phyloP scores from a whole-genome alignment of 2,888 invertebrate genomes.

The Leptura quadrifasciata region DNA sequence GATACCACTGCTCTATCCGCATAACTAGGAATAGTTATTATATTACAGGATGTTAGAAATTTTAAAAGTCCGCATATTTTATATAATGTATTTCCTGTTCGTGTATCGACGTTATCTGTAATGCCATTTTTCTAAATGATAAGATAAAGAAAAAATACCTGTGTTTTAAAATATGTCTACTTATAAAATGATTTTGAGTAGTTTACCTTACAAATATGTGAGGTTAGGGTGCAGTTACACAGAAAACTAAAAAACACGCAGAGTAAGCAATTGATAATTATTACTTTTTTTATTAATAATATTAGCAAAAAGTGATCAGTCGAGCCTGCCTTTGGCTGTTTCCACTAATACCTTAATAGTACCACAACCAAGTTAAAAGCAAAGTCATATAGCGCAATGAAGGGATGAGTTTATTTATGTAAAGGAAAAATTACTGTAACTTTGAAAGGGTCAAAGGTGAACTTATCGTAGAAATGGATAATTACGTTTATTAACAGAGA shows the following conservation, averaged over 20 bases:
- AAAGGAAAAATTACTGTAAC: background rate
- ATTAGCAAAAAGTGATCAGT: conserved; percentile 53
- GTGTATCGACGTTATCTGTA: no score
- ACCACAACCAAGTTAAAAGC: conserved; percentile 49
- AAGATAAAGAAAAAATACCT: background rate
- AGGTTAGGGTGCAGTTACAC: conserved; percentile 29
- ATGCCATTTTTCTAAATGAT: no score
- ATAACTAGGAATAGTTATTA: no score
- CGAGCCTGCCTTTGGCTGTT: conserved; percentile 73
- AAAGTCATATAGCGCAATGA: background rate
- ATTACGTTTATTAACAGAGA: no score
- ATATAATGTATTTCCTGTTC: no score
- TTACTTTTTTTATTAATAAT: conserved; percentile 15
- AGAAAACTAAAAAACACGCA: conserved; percentile 44
- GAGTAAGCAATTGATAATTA: conserved; percentile 27
- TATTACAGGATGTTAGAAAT: no score
- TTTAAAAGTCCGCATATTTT: no score
- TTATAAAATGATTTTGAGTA: conserved; percentile 23
- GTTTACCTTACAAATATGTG: conserved; percentile 9
- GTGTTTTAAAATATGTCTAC: conserved; percentile 8
- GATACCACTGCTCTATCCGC: no score
- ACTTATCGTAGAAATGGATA: background rate
- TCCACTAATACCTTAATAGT: conserved; percentile 57
- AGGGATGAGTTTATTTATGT: conserved; percentile 19
- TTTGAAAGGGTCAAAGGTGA: background rate